These are phyloP conservation scores for Diogma glabrata DNA, from an alignment of 2,888 invertebrate species.

Conservation along the genomic window DNA sequence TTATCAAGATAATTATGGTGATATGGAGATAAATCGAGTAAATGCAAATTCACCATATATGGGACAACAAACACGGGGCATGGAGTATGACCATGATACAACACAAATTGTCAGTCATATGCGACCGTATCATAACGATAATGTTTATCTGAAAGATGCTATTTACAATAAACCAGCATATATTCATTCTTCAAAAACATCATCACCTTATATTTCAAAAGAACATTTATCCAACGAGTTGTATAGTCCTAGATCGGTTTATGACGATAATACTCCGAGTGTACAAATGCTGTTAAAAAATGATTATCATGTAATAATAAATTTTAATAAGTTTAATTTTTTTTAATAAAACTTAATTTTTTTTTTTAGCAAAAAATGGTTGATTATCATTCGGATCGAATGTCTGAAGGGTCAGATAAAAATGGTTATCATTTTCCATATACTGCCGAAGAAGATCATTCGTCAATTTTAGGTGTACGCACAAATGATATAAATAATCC, in stretches of 20 bases:
- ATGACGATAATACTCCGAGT: slow-evolving; percentile 32
- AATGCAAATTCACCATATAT: slow-evolving; percentile 12
- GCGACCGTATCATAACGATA: slow-evolving; percentile 31
- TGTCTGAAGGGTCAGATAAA: slow-evolving; percentile 60
- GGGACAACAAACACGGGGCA: slow-evolving; percentile 22
- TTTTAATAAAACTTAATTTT: slow-evolving; percentile 34
- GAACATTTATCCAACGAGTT: slow-evolving; percentile 34
- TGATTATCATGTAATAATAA: slow-evolving; percentile 29
- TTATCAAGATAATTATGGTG: slow-evolving; percentile 33
- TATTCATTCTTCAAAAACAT: slow-evolving; percentile 24
- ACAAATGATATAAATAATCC: slow-evolving; percentile 43
- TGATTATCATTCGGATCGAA: slow-evolving; percentile 43
- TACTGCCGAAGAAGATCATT: slow-evolving; percentile 69
- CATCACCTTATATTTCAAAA: slow-evolving; percentile 34
- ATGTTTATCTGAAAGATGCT: slow-evolving; percentile 31
- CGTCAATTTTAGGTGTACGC: slow-evolving; percentile 19
- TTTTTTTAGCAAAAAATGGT: slow-evolving; percentile 10
- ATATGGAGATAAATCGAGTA: slow-evolving; percentile 22
- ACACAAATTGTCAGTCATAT: slow-evolving; percentile 35
- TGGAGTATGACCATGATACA: slow-evolving; percentile 28
- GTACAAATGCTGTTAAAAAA: slow-evolving; percentile 35
- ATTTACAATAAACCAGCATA: slow-evolving; percentile 35
- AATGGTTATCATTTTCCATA: slow-evolving; percentile 78
- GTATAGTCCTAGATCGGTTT: slow-evolving; percentile 31
- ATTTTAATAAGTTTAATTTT: background rate